Percentiles rank a stretch among this genome's conserved stretches.
Evolutionary conservation across 2,113 vertebrate genomes (phyloP).

Genomic region (Ursus arctos): DNA sequence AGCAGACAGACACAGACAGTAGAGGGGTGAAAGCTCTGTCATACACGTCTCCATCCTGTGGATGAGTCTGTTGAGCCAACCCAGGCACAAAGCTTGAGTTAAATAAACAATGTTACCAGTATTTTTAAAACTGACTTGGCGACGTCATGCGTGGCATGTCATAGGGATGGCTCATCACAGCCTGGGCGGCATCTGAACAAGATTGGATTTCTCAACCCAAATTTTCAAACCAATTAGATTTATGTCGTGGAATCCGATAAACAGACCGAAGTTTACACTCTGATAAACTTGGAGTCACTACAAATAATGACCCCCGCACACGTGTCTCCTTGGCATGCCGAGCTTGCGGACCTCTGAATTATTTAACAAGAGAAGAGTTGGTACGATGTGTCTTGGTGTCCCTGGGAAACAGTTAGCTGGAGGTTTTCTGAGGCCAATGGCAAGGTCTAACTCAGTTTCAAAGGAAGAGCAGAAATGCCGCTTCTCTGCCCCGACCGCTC

Average conservation of each 20-base stretch:
- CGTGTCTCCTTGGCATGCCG: fast-evolving
- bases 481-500: fast-evolving
- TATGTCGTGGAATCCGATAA: neutral
- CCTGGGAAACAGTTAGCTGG: neutral
- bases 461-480: neutral
- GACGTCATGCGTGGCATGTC: fast-evolving
- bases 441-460: neutral
- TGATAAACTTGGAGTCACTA: neutral
- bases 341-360: neutral
- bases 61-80: neutral
- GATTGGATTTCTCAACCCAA: neutral
- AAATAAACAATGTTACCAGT: neutral
- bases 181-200: neutral
- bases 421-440: neutral
- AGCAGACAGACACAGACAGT: fast-evolving
- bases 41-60: neutral
- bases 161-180: neutral
- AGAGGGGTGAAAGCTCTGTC: fast-evolving
- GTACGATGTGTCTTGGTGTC: fast-evolving
- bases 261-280: neutral
- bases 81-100: neutral
- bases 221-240: constrained; percentile 5
- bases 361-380: neutral
- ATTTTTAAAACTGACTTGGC: neutral
- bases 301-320: fast-evolving